Conservation (phyloP, 2,888 invertebrate species). For the Tinea pellionella region DNA sequence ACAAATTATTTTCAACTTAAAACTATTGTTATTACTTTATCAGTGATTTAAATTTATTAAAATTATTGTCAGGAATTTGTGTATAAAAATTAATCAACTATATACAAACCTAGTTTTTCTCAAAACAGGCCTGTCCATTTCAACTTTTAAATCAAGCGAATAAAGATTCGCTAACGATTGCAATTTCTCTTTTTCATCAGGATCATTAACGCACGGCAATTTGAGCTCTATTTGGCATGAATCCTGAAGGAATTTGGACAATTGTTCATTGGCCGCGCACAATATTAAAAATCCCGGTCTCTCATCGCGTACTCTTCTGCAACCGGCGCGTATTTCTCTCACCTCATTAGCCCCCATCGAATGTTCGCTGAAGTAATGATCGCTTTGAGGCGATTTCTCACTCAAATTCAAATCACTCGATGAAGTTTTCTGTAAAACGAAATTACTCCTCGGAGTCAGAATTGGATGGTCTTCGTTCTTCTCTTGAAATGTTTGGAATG, state of each 20-base stretch:
- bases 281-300: conserved; percentile 86
- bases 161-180: conserved; percentile 81
- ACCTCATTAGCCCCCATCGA: conserved; percentile 56
- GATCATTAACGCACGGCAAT: conserved; percentile 64
- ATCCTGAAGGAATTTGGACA: conserved; percentile 85
- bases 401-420: conserved; percentile 62
- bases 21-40: too few relatives aligned
- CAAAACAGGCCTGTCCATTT: conserved; percentile 74
- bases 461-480: conserved; percentile 43
- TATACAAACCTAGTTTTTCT: conserved; percentile 74
- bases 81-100: conserved; percentile 8
- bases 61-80: too few relatives aligned
- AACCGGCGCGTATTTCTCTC: conserved; percentile 85
- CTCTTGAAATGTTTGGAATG: conserved; percentile 61
- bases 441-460: conserved; percentile 51
- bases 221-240: conserved; percentile 81
- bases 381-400: conserved; percentile 62
- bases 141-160: conserved; percentile 78
- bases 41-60: too few relatives aligned
- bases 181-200: conserved; percentile 74
- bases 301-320: conserved; percentile 82
- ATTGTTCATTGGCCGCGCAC: conserved; percentile 87
- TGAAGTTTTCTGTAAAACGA: conserved; percentile 61
- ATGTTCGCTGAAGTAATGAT: conserved; percentile 61
- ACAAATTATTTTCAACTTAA: too few relatives aligned